Base-by-base conservation (phyloP, 1,140 invertebrate genomes). In the Lucilia cuprina region DNA sequence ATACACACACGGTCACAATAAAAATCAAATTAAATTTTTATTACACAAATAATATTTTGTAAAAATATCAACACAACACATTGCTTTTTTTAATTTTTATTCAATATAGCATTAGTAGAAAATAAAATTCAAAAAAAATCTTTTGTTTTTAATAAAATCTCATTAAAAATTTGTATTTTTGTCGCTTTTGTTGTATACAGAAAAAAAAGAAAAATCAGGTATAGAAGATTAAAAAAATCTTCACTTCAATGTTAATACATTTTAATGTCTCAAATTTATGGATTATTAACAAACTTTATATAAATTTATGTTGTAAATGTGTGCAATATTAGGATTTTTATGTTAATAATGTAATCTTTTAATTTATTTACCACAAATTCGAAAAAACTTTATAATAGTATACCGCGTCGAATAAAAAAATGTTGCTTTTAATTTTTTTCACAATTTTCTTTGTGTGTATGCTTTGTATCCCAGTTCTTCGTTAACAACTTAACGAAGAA, bases 401-500 rank as follows among this genome's bases (percentile, higher is more conserved):
- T 70, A 70, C 65, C 65, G 65, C 65, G n/a, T 70, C 65, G 19
- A 70, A 10, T 70, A 70, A 70, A 21, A 21, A 70, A 70, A 70
- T 25, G 17, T 70, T 55, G n/a, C 19, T 70, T 70, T 70, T 70
- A 21, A 70, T 21, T 70, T 70, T 65, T 70, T 70, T 70, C 65
- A 70, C 65, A 70, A 70, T 70, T 70, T 55, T 70, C 65, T 21
- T 70, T 70, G 65, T 70, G 19, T 70, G 65, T 70, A 70, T 70
- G n/a, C 65, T 70, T 70, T 70, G 65, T 70, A 21, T 70, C 21
- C 12, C 21, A 21, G 65, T 70, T 70, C 65, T 70, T 70, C 65
- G 65, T 70, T 21, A 70, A 70, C 21, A 21, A 30, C 5, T 70
- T 7, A 70, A 70, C 14, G 14, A 10, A 70, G 21, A 70, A 70